Evolutionary conservation across 2,888 invertebrate genomes (phyloP).

Genomic region (Eristalis pertinax): DNA sequence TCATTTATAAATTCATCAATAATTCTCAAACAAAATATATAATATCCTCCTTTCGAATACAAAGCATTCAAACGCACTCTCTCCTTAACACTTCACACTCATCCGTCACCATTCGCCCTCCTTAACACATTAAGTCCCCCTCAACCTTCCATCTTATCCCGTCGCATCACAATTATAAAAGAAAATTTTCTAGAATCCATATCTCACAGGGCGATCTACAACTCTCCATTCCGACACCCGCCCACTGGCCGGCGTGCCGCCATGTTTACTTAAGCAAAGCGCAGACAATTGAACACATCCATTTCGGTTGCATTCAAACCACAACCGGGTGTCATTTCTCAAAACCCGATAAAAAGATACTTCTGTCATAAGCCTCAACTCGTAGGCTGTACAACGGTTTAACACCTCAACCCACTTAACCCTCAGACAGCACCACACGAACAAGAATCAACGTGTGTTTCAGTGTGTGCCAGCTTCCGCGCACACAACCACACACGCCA

Average conservation of each 20-base stretch:
- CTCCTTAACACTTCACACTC: slow-evolving; percentile 17
- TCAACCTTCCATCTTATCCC: slow-evolving; percentile 44
- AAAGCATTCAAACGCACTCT: background rate
- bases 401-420: slow-evolving; percentile 71
- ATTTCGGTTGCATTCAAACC: slow-evolving; percentile 70
- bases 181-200: slow-evolving; percentile 61
- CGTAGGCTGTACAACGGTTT: slow-evolving; percentile 71
- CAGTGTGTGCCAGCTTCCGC: slow-evolving; percentile 37
- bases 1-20: no score
- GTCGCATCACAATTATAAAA: slow-evolving; percentile 63
- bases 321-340: slow-evolving; percentile 67
- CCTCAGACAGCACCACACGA: slow-evolving; percentile 12
- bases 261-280: slow-evolving; percentile 10
- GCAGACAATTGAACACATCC: slow-evolving; percentile 60
- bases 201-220: slow-evolving; percentile 46
- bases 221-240: slow-evolving; percentile 13
- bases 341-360: slow-evolving; percentile 65
- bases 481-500: background rate
- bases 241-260: background rate
- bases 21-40: no score
- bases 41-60: background rate
- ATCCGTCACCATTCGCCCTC: slow-evolving; percentile 41
- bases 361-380: slow-evolving; percentile 64
- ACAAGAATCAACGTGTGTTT: slow-evolving; percentile 3
- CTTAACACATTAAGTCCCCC: slow-evolving; percentile 27